Percentiles rank a stretch among this genome's conserved stretches.
Conservation (phyloP, 2,113 vertebrate genomes). For the Manacus vitellinus region DNA sequence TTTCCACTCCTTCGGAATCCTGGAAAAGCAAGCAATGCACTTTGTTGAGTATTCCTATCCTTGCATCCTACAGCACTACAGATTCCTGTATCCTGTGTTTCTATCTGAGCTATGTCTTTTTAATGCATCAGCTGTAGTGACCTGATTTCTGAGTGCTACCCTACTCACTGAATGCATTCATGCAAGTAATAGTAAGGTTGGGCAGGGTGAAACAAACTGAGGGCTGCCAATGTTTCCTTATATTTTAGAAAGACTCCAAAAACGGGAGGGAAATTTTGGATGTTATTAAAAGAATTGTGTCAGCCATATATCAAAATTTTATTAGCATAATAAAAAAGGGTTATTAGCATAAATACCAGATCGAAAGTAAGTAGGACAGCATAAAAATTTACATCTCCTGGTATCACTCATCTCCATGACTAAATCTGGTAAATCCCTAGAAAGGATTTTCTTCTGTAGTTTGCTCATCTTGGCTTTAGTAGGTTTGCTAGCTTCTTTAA, state of each 20-base stretch:
- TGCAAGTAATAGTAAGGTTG: slow-evolving; percentile 16
- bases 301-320: neutral
- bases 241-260: neutral
- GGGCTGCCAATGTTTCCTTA: neutral
- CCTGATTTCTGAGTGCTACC: neutral
- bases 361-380: neutral
- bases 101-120: neutral
- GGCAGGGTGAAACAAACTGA: neutral
- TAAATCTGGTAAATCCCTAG: neutral
- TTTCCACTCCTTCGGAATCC: slow-evolving; percentile 98
- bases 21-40: slow-evolving; percentile 56
- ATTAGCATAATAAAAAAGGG: neutral
- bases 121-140: slow-evolving; percentile 35
- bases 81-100: neutral
- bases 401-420: neutral
- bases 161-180: slow-evolving; percentile 1
- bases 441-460: neutral
- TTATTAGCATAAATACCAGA: neutral
- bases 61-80: neutral
- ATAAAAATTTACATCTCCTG: neutral
- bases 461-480: neutral
- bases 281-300: neutral
- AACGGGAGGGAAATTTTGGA: neutral
- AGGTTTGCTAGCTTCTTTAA: neutral
- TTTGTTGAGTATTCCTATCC: neutral